Evolutionary conservation across 2,113 vertebrate species (phyloP), one percentile per base, ranked within the genome.

Genomic region (Pedionomus torquatus): DNA sequence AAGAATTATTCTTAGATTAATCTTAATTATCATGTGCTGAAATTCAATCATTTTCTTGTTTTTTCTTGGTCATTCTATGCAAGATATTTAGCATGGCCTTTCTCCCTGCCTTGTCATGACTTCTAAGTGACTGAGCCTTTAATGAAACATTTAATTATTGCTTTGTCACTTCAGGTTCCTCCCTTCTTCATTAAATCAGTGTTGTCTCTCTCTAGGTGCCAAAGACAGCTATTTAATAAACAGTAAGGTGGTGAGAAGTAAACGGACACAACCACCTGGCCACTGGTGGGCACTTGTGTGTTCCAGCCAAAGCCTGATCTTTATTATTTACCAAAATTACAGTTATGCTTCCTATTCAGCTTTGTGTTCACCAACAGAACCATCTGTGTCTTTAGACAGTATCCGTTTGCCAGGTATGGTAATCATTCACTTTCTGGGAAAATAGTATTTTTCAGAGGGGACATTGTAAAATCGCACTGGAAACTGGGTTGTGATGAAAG

Each of bases 201-300:
- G 3, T 64, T 92, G 12, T 63, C 46, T 28, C 46, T 28, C 60
- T 89, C 71, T 57, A 63, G 17, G 5, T 70, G 72, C 43, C 66
- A 58, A 89, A 94, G 37, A 31, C 6, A 88, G 28, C 17, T 19
- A 46, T 69, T 84, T 91, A 92, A 86, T 88, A 82, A 97, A 87
- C 17, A 37, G 31, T 51, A 39, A 63, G 48, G 25, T 37, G 26
- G 12, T 52, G 37, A 82, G 74, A 95, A 74, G 44, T 80, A 68
- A 89, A 48, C 71, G 69, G 35, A 30, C 30, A 75, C 39, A 81
- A n/a, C 35, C 35, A 74, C 2, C 5, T 55, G 44, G 37, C 41
- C 48, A 12, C 52, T 84, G 28, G 43, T 55, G 61, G 52, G 17
- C 19, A 19, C 5, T 55, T 93, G 68, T 46, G 10, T 63, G 17